Conservation (phyloP, 2,888 invertebrate genomes). For the Drosophila fungiperda region DNA sequence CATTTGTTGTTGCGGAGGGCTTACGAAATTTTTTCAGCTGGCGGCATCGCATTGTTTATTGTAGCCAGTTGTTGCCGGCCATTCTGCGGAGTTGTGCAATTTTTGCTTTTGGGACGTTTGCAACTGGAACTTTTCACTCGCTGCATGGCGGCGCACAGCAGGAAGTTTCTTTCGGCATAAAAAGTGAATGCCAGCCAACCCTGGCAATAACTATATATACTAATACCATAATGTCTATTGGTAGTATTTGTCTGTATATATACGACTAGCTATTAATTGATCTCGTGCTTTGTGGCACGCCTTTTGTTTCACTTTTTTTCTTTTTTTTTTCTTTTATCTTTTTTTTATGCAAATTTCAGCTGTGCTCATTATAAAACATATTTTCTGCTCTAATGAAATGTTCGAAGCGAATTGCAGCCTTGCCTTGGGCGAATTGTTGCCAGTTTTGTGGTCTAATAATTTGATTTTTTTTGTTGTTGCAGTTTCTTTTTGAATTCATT, state of each 20-base stretch:
- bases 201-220: background rate
- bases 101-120: conserved; percentile 15
- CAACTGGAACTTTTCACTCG: conserved; percentile 37
- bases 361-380: conserved; percentile 59
- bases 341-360: conserved; percentile 56
- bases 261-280: conserved; percentile 48
- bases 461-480: conserved; percentile 26
- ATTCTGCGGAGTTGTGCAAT: conserved; percentile 67
- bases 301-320: conserved; percentile 53
- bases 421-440: conserved; percentile 38
- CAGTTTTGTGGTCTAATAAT: conserved; percentile 62
- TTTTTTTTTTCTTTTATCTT: conserved; percentile 12
- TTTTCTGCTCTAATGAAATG: conserved; percentile 72
- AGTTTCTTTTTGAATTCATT: conserved; percentile 13
- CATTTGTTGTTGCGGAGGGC: conserved; percentile 53
- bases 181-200: conserved; percentile 55
- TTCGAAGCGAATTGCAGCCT: conserved; percentile 53
- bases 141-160: conserved; percentile 15
- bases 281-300: conserved; percentile 56
- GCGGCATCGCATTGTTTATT: conserved; percentile 51
- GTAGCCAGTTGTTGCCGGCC: conserved; percentile 26
- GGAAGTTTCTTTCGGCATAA: conserved; percentile 47
- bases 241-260: background rate
- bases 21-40: conserved; percentile 50
- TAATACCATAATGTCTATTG: background rate